Percentiles rank a stretch among this genome's conserved stretches.
These are phyloP conservation scores for Leptinotarsa texana DNA, from an alignment of 1,140 invertebrate species.

Conservation along the genomic window DNA sequence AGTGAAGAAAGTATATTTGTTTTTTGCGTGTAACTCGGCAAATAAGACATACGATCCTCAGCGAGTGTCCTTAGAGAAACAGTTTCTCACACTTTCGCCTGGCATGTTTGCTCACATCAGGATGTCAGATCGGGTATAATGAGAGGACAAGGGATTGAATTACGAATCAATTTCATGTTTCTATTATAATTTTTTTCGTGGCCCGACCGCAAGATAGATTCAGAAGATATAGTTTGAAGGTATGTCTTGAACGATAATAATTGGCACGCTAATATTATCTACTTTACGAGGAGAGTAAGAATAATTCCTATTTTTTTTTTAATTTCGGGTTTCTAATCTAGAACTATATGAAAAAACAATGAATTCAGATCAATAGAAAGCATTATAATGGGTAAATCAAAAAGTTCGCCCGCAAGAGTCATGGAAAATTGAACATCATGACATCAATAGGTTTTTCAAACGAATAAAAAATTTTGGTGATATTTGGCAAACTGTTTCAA, in stretches of 20 bases:
- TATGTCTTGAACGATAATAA: background rate
- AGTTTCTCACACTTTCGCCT: constrained; percentile 7
- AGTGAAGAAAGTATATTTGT: background rate
- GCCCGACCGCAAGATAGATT: background rate
- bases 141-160: background rate
- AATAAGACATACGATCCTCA: background rate
- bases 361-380: too few relatives aligned
- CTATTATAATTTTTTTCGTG: background rate
- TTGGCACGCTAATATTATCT: background rate
- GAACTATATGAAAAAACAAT: too few relatives aligned
- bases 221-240: background rate
- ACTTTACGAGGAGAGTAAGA: background rate
- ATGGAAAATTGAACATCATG: too few relatives aligned
- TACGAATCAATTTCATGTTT: background rate
- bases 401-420: too few relatives aligned
- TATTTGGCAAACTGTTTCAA: too few relatives aligned
- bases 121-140: background rate
- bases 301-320: too few relatives aligned
- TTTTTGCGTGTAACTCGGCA: background rate
- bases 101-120: background rate
- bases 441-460: too few relatives aligned
- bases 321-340: too few relatives aligned
- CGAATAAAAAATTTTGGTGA: too few relatives aligned
- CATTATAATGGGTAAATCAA: too few relatives aligned
- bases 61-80: background rate